Percentiles rank a stretch among this genome's conserved stretches.
phyloP scores from a whole-genome alignment of 2,888 invertebrate species.

The Dynastes hyllus region DNA sequence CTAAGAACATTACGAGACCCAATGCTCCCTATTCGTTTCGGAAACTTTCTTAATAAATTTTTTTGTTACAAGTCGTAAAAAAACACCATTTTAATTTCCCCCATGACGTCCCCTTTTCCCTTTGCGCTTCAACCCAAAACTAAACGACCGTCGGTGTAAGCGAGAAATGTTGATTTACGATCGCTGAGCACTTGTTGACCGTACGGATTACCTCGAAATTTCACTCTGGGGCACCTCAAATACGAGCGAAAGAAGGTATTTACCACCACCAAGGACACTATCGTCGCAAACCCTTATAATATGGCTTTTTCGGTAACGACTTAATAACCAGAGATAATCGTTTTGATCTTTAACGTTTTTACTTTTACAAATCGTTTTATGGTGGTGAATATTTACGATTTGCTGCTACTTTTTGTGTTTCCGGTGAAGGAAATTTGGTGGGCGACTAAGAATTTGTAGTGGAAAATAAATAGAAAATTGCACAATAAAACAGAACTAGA shows the following conservation, averaged over 20 bases:
- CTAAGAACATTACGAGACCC: conserved; percentile 56
- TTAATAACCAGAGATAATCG: conserved; percentile 50
- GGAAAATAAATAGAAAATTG: no score
- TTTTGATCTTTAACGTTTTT: conserved; percentile 43
- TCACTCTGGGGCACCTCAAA: conserved; percentile 36
- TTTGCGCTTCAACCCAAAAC: conserved; percentile 21
- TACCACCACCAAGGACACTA: conserved; percentile 28
- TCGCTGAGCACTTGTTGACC: conserved; percentile 30
- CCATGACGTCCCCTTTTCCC: conserved; percentile 17
- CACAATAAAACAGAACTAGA: no score
- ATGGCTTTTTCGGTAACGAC: conserved; percentile 35
- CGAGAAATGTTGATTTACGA: conserved; percentile 28
- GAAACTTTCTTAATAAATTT: background rate
- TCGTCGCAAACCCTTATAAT: conserved; percentile 41
- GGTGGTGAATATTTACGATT: conserved; percentile 9
- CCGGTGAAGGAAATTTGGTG: background rate
- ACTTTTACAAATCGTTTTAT: conserved; percentile 48
- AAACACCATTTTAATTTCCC: no score
- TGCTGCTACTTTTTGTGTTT: background rate
- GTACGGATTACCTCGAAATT: conserved; percentile 43
- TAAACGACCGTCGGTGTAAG: background rate
- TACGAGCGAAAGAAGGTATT: background rate
- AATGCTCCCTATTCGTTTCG: conserved; percentile 29
- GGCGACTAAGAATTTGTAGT: no score
- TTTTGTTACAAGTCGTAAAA: no score